These are phyloP conservation scores for Drosophila parthenogenetica DNA, from an alignment of 2,888 invertebrate genomes.

Conservation along the genomic window DNA sequence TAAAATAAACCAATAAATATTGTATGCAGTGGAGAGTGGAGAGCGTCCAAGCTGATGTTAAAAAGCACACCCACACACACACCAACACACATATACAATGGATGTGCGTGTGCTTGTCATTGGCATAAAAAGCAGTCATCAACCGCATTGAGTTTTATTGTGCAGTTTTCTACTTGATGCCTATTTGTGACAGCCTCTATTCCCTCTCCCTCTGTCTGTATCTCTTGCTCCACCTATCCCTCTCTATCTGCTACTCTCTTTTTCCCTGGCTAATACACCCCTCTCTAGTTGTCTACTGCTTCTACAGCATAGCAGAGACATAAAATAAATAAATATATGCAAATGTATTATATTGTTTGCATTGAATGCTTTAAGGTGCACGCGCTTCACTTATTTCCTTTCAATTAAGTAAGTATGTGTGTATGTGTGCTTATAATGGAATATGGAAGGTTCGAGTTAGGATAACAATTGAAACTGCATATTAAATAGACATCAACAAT, in stretches of 20 bases:
- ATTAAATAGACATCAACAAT: slow-evolving; percentile 62
- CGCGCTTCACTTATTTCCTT: slow-evolving; percentile 60
- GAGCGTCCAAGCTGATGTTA: slow-evolving; percentile 24
- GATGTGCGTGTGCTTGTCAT: slow-evolving; percentile 41
- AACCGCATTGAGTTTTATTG: slow-evolving; percentile 70
- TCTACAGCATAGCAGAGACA: slow-evolving; percentile 56
- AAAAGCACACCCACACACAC: background rate
- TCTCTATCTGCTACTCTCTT: background rate
- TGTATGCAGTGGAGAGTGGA: slow-evolving; percentile 47
- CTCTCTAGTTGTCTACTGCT: background rate
- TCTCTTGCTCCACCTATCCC: background rate
- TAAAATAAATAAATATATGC: slow-evolving; percentile 79
- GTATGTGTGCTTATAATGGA: slow-evolving; percentile 11
- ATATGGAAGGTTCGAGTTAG: slow-evolving; percentile 39
- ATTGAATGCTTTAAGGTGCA: slow-evolving; percentile 66
- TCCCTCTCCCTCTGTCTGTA: background rate
- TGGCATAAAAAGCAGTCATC: slow-evolving; percentile 64
- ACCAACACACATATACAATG: background rate
- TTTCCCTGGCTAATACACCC: background rate
- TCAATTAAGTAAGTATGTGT: background rate
- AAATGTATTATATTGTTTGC: slow-evolving; percentile 69
- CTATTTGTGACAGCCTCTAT: slow-evolving; percentile 36
- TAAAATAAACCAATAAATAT: slow-evolving; percentile 83
- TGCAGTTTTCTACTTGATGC: slow-evolving; percentile 71
- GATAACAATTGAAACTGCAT: slow-evolving; percentile 72